Conservation (phyloP, 2,797 vertebrate genomes). For the Melanotaenia boesemani region DNA sequence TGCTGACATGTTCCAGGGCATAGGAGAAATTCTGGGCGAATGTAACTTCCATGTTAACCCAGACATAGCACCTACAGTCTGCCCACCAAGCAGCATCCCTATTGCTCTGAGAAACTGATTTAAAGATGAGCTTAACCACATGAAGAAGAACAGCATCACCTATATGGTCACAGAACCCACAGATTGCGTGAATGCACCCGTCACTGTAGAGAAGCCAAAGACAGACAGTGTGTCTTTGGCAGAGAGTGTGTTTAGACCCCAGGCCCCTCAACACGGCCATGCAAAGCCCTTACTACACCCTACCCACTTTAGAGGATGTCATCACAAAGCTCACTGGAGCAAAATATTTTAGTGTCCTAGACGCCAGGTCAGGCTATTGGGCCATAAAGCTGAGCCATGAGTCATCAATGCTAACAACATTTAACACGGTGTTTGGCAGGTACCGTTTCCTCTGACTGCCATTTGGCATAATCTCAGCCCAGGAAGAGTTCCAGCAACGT, state of each 20-base stretch:
- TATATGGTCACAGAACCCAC: neutral
- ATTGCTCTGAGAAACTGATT: neutral
- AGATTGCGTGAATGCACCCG: neutral
- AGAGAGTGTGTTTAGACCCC: neutral
- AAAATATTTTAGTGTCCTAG: neutral
- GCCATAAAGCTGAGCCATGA: neutral
- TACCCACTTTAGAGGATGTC: neutral
- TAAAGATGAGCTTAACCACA: neutral
- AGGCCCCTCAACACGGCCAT: neutral
- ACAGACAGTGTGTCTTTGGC: neutral
- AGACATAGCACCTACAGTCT: neutral
- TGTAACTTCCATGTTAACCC: neutral
- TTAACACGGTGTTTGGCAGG: neutral
- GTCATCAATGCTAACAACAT: neutral
- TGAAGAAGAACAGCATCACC: neutral
- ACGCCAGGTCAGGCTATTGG: neutral
- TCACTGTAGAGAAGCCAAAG: neutral
- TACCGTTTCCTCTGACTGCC: neutral
- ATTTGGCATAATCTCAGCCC: constrained; percentile 3
- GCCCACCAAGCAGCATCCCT: neutral
- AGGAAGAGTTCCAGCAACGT: neutral
- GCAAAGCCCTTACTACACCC: neutral
- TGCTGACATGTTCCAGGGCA: neutral
- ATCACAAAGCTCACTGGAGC: neutral
- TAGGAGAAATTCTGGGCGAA: neutral